These are phyloP conservation scores for Lophotriccus pileatus DNA, from an alignment of 2,797 vertebrate species.

Conservation along the genomic window DNA sequence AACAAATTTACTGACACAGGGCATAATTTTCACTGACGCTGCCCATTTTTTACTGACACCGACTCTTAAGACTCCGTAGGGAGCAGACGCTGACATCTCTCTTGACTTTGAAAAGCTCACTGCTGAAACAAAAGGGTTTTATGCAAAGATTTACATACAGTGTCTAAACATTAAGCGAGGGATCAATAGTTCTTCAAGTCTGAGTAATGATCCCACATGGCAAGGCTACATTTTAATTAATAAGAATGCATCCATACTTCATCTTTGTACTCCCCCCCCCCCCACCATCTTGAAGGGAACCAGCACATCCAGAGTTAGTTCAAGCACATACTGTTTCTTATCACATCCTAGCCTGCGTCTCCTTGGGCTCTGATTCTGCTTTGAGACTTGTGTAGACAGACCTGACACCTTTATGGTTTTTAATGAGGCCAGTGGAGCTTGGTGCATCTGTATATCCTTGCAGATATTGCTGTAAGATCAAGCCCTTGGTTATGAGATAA, in stretches of 20 bases:
- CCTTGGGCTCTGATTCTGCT: neutral
- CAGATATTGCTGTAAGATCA: neutral
- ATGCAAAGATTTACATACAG: conserved; percentile 69
- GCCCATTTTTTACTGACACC: conserved; percentile 47
- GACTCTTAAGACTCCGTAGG: conserved; percentile 57
- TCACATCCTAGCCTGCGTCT: neutral
- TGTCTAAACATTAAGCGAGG: conserved; percentile 45
- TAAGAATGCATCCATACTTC: conserved; percentile 3
- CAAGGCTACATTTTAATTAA: conserved; percentile 40
- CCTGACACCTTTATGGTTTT: neutral
- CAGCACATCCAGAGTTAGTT: neutral
- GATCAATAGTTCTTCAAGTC: conserved; percentile 50
- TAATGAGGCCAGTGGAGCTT: neutral
- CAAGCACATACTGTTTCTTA: neutral
- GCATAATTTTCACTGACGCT: conserved; percentile 60
- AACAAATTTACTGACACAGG: conserved; percentile 63
- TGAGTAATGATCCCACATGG: conserved; percentile 47
- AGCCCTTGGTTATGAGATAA: neutral
- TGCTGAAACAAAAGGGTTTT: conserved; percentile 56
- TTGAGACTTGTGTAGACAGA: neutral
- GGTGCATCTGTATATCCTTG: neutral
- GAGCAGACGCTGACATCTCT: conserved; percentile 41
- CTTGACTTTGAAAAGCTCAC: conserved; percentile 59
- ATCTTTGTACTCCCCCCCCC: neutral
- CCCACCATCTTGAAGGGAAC: neutral